Percentiles rank a stretch among this genome's conserved stretches.
Conservation (phyloP, 2,888 invertebrate species). For the Apodemia hepburni region DNA sequence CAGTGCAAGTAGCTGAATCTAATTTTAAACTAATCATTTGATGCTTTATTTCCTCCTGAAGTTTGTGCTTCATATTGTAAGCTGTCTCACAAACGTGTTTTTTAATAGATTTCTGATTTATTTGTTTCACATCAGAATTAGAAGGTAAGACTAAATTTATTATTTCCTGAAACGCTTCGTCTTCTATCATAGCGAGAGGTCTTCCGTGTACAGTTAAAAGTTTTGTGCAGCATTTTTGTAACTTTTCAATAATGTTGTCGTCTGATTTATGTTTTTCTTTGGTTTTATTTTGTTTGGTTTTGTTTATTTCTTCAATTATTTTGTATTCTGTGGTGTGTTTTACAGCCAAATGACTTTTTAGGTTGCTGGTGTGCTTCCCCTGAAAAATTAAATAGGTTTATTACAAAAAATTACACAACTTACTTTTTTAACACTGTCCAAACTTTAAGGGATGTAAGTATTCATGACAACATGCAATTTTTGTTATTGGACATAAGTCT, state of each 20-base stretch:
- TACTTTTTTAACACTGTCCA: neutral
- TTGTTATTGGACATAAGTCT: neutral
- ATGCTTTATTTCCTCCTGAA: neutral
- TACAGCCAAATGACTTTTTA: slow-evolving; percentile 3
- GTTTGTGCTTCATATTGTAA: neutral
- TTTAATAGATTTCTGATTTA: slow-evolving; percentile 1
- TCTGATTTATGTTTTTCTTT: slow-evolving; percentile 5
- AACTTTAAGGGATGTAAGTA: neutral
- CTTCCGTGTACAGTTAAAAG: neutral
- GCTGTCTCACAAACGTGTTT: slow-evolving; percentile 3
- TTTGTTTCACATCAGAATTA: neutral
- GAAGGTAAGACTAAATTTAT: neutral
- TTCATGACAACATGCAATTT: neutral
- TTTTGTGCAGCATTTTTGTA: neutral
- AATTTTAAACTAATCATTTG: slow-evolving; percentile 4
- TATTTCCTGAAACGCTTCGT: neutral
- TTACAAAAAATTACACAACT: slow-evolving; percentile 6
- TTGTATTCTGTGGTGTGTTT: slow-evolving; percentile 5
- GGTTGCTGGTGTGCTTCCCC: slow-evolving; percentile 8
- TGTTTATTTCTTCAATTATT: slow-evolving; percentile 9
- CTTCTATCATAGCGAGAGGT: neutral
- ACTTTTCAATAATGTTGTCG: neutral
- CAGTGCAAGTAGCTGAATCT: neutral
- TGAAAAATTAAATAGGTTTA: neutral
- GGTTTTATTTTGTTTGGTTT: neutral